Conservation (phyloP, 2,888 invertebrate species). For the Tetropium fuscum region DNA sequence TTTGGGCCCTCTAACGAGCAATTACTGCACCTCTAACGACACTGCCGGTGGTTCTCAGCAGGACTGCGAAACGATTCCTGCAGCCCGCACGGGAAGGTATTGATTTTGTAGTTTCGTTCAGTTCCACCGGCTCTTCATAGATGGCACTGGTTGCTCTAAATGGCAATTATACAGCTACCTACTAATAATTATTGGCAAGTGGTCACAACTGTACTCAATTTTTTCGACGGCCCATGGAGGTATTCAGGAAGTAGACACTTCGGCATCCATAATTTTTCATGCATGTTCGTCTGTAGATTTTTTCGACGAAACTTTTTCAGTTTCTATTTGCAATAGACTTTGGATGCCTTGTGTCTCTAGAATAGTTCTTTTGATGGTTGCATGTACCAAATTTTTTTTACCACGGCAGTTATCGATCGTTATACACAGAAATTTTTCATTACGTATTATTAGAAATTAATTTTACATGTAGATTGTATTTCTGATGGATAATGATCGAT, state of each 20-base stretch:
- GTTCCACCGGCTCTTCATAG: constrained; percentile 22
- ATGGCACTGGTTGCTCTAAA: constrained; percentile 40
- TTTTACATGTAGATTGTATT: no score
- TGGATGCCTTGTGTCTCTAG: constrained; percentile 39
- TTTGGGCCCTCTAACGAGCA: constrained; percentile 25
- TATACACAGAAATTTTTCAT: neutral
- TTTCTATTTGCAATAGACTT: constrained; percentile 14
- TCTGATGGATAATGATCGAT: neutral
- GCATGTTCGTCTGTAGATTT: constrained; percentile 32
- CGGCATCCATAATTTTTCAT: constrained; percentile 34
- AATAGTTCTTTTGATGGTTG: constrained; percentile 46
- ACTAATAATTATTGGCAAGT: constrained; percentile 42
- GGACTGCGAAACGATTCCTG: constrained; percentile 15
- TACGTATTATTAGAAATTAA: constrained; percentile 1
- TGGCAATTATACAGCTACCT: constrained; percentile 32
- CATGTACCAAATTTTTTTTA: constrained; percentile 43
- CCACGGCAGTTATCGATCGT: constrained; percentile 32
- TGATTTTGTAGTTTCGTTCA: constrained; percentile 27
- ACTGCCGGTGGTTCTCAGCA: constrained; percentile 26
- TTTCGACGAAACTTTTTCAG: constrained; percentile 29
- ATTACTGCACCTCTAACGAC: constrained; percentile 25
- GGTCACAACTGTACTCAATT: constrained; percentile 27
- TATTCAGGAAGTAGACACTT: constrained; percentile 27
- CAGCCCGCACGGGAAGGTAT: constrained; percentile 13
- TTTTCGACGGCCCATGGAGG: constrained; percentile 20